Base-by-base conservation (phyloP, 2,113 vertebrate species). In the Herpailurus yagouaroundi region DNA sequence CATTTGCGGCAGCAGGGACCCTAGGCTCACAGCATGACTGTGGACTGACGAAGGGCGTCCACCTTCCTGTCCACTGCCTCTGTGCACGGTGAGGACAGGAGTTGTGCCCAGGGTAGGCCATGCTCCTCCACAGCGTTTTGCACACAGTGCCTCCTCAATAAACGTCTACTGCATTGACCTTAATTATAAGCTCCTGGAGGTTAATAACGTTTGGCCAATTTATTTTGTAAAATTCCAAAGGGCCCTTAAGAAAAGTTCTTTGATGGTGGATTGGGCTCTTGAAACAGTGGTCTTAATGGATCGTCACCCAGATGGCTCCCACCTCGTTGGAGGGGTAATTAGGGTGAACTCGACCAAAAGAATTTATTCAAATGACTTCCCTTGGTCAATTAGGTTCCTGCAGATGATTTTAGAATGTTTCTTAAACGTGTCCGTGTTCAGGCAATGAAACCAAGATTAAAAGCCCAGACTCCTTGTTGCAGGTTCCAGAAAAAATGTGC, bases 401-500 rank as follows among this genome's bases (percentile, higher is more conserved):
- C 83, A n/a, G 94, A 89, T 77, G 90, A 77, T 48, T 97, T 96
- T 85, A 88, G 71, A 66, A n/a, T 31, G 60, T 91, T 96, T 89
- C 90, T 97, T n/a, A 82, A 96, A 74, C 0, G 13, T 91, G 93
- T 97, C 91, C 92, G 92, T 33, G 0, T 94, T 85, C 25, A 81
- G 92, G 92, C 98, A 98, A 95, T 91, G 31, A 97, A 98, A 97
- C 69, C 0, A 92, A 97, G 96, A 97, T 96, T 90, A 90, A 97
- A 98, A 97, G 89, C 63, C 77, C 64, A 93, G 95, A 89, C 52
- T 97, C 86, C 0, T 9, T 71, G 60, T 97, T 98, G 97, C 79
- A 97, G 91, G 94, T 97, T 98, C 94, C 94, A 97, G 97, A 92
- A 93, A 94, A 95, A 97, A 97, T 7, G 94, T 89, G 94, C 96